These are phyloP conservation scores for Loris lydekkerianus DNA, from an alignment of 2,797 vertebrate genomes.

Conservation along the genomic window DNA sequence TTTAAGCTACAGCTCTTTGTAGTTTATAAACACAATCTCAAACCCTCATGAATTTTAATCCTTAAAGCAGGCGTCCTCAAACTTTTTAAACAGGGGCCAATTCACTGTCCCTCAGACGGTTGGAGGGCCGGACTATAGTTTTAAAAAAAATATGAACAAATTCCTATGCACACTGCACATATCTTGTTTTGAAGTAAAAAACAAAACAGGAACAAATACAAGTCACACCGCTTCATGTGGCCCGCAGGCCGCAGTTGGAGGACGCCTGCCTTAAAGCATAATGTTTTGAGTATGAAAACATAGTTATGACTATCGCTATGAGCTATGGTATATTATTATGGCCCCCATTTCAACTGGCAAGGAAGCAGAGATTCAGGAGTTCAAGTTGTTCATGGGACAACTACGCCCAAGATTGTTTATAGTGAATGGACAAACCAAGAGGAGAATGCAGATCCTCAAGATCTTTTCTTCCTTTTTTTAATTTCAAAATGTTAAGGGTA, in stretches of 20 bases:
- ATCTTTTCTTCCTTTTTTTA: neutral
- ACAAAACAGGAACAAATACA: no score
- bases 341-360: neutral
- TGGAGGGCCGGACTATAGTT: no score
- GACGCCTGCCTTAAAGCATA: neutral
- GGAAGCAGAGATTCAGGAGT: neutral
- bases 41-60: neutral
- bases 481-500: neutral
- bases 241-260: no score
- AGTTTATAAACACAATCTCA: constrained; percentile 27
- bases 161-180: no score
- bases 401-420: neutral
- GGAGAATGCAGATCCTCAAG: neutral
- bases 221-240: no score
- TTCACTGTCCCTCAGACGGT: no score
- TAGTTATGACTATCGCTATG: neutral
- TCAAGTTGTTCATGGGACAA: neutral
- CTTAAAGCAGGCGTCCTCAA: neutral
- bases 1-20: neutral
- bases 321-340: neutral
- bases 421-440: constrained; percentile 13
- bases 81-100: no score
- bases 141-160: no score
- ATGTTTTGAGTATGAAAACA: neutral
- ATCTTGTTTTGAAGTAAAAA: no score